Base-by-base conservation (phyloP, 2,113 vertebrate species). In the Hydrolagus affinis region DNA sequence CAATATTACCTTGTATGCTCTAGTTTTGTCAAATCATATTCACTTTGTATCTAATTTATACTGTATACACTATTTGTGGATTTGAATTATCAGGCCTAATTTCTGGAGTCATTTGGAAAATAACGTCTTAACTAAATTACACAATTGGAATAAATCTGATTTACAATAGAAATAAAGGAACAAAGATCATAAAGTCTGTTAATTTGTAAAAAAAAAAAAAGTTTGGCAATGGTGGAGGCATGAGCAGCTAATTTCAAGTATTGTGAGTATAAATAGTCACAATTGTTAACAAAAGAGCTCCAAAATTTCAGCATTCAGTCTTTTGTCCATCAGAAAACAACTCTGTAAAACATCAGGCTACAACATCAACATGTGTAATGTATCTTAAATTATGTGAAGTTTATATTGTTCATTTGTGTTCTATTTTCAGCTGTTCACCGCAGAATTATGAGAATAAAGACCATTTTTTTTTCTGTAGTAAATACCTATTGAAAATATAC, bases 151-250 rank as follows among this genome's bases (percentile, higher is more conserved):
- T 19, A 44, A 19, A 32, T 19, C 30, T 3, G 72, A 44, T 44
- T 44, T 83, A 68, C 30, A 83, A 83, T 19, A 83, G 62, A 83
- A 66, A 30, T 17, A 66, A 28, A 83, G 66, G 9, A 66, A 83
- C 23, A 17, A 32, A 75, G 17, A 75, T 75, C 73, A 75, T 17
- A 75, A 56, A 7, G 12, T 75, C 12, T 32, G 17, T 8, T 32
- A 25, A 32, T 68, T 80, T 30, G 32, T 7, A 66, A 30, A 66
- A 9, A 74, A 68, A 30, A 66, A 30, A 66, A 9, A 74, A 68
- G 59, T 76, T 69, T 60, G 70, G 71, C 4, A 69, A 90, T 90
- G 76, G 57, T 8, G 62, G 75, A 32, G 57, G 30, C 85, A 86
- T 86, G 76, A 85, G 8, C 57, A 86, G 28, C 73, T 19, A 86